phyloP scores from a whole-genome alignment of 2,888 invertebrate species.

The Argyresthia albistria region DNA sequence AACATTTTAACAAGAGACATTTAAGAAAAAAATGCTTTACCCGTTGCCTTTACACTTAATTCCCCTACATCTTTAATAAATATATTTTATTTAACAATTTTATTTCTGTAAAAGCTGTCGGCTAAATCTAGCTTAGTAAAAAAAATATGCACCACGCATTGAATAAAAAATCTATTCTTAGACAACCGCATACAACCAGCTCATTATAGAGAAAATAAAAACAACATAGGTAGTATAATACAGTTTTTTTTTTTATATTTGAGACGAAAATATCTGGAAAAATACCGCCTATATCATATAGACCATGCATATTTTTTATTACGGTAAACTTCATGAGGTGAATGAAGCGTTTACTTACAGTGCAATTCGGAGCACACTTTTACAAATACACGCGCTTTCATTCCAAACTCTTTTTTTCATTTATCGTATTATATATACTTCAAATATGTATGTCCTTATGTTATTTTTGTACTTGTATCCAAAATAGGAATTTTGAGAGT shows the following conservation, averaged over 20 bases:
- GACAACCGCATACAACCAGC: background rate
- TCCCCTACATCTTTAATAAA: conserved; percentile 10
- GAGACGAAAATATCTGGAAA: background rate
- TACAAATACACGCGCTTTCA: background rate
- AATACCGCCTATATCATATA: too few relatives aligned
- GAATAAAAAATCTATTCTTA: conserved; percentile 2
- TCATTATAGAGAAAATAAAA: conserved; percentile 2
- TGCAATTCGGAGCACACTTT: background rate
- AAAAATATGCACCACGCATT: conserved; percentile 22
- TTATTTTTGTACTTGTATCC: background rate
- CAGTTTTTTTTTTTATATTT: background rate
- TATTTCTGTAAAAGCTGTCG: conserved; percentile 11
- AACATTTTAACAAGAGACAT: conserved; percentile 16
- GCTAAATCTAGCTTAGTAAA: conserved; percentile 11
- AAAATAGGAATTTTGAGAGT: conserved; percentile 1
- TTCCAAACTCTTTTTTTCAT: conserved; percentile 4
- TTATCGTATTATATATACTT: background rate
- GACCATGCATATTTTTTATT: too few relatives aligned
- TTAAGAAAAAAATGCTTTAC: conserved; percentile 27
- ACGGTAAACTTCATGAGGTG: background rate
- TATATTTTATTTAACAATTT: conserved; percentile 12
- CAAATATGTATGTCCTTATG: background rate
- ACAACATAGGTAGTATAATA: conserved; percentile 2
- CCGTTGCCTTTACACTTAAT: conserved; percentile 28
- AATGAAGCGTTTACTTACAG: background rate